phyloP scores from a whole-genome alignment of 1,140 invertebrate species.

The Parasteatoda tepidariorum region DNA sequence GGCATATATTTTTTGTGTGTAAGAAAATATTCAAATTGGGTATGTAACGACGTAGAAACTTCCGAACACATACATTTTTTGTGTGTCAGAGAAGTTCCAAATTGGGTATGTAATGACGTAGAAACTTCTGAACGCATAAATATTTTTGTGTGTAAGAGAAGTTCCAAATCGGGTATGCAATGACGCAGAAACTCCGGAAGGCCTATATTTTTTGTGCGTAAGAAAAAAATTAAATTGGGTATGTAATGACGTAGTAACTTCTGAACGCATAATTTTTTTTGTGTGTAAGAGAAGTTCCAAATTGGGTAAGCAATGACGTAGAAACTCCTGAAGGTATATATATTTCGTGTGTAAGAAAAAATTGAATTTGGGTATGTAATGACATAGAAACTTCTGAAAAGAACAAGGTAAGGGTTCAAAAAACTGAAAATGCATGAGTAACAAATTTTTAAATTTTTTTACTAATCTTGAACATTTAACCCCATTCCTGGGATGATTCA shows the following conservation, averaged over 20 bases:
- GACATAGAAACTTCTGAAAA: slow-evolving; percentile 12
- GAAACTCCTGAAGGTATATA: slow-evolving; percentile 21
- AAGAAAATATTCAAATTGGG: slow-evolving; percentile 41
- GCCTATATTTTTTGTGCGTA: slow-evolving; percentile 27
- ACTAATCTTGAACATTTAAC: too few species aligned
- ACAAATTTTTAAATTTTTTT: too few species aligned
- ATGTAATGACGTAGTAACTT: slow-evolving; percentile 24
- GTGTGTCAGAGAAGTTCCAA: slow-evolving; percentile 16
- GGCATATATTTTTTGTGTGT: slow-evolving; percentile 27
- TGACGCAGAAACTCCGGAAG: slow-evolving; percentile 14
- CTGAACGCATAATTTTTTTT: slow-evolving; percentile 33
- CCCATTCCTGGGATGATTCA: too few species aligned
- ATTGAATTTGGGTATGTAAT: slow-evolving; percentile 31
- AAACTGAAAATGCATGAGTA: too few species aligned
- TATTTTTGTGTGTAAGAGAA: slow-evolving; percentile 33
- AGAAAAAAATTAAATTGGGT: slow-evolving; percentile 39
- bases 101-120: slow-evolving; percentile 43
- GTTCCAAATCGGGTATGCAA: slow-evolving; percentile 32
- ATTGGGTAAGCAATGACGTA: slow-evolving; percentile 41
- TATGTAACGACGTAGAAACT: slow-evolving; percentile 26
- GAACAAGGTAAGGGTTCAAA: too few species aligned
- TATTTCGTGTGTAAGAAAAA: slow-evolving; percentile 20
- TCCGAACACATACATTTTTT: slow-evolving; percentile 30
- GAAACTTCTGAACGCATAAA: slow-evolving; percentile 22
- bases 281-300: slow-evolving; percentile 18